phyloP scores from a whole-genome alignment of 2,797 vertebrate genomes.

The Gorsachius magnificus region DNA sequence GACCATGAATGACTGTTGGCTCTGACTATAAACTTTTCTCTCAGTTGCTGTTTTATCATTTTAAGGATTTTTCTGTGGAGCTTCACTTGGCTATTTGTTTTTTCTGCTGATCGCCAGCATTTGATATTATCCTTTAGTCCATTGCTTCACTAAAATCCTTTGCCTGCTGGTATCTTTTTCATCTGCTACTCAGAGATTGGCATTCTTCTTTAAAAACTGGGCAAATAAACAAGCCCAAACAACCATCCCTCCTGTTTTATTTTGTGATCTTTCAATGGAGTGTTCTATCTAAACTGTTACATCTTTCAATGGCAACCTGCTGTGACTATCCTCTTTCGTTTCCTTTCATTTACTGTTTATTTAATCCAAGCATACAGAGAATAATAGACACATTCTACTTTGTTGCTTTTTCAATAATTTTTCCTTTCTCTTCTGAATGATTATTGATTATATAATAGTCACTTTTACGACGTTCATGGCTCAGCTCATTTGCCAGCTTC shows the following conservation, averaged over 20 bases:
- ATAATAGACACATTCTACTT: neutral
- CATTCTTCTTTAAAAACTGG: neutral
- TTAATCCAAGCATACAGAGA: slow-evolving; percentile 10
- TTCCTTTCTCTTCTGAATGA: neutral
- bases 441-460: slow-evolving; percentile 45
- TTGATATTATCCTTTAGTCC: neutral
- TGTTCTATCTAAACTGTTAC: neutral
- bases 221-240: neutral
- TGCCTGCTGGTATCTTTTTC: neutral
- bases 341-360: slow-evolving; percentile 30
- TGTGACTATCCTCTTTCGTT: slow-evolving; percentile 7
- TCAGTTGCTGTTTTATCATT: neutral
- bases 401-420: neutral
- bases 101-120: neutral
- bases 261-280: neutral
- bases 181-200: neutral
- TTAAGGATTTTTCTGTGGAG: neutral
- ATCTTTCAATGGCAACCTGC: neutral
- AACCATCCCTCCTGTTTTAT: neutral
- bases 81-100: neutral
- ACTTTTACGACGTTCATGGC: neutral
- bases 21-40: neutral
- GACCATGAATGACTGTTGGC: neutral
- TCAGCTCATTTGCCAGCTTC: neutral
- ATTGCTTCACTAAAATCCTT: neutral